These are phyloP conservation scores for Poeciliopsis turrubarensis DNA, from an alignment of 2,113 vertebrate genomes.

Conservation along the genomic window DNA sequence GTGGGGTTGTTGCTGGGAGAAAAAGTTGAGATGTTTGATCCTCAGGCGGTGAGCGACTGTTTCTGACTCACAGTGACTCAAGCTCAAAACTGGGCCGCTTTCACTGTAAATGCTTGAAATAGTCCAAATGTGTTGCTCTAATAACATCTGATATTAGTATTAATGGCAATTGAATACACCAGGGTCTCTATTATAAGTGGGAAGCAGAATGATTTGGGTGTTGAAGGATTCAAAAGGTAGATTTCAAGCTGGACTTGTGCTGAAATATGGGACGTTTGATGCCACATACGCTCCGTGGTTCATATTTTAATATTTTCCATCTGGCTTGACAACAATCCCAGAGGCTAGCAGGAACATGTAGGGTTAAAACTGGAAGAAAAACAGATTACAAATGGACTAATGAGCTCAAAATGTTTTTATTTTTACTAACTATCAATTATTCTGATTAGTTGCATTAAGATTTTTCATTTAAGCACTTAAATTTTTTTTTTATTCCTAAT, in stretches of 20 bases:
- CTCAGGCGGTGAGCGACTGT: not conserved
- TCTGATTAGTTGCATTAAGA: too few species aligned
- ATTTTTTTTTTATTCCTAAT: too few species aligned
- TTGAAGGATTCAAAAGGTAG: too few species aligned
- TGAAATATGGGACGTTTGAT: conserved; percentile 43
- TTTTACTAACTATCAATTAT: too few species aligned
- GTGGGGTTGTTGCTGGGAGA: not conserved
- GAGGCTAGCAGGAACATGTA: conserved; percentile 49
- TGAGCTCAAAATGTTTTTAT: not conserved
- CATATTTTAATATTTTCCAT: conserved; percentile 62
- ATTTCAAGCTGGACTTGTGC: conserved; percentile 38
- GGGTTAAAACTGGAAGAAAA: conserved; percentile 55
- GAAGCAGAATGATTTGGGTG: not conserved
- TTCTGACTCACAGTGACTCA: not conserved
- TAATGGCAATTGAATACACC: not conserved
- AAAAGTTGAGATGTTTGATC: not conserved
- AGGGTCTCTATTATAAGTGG: not conserved
- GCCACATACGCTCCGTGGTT: conserved; percentile 52
- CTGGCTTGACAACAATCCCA: conserved; percentile 59
- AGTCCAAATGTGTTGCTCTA: not conserved
- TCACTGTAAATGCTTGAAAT: conserved; percentile 2
- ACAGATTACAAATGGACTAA: conserved; percentile 30
- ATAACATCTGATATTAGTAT: not conserved
- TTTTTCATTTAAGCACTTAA: too few species aligned
- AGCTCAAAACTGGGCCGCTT: not conserved